Conservation (phyloP, 2,888 invertebrate genomes). For the Ichneumon xanthorius region DNA sequence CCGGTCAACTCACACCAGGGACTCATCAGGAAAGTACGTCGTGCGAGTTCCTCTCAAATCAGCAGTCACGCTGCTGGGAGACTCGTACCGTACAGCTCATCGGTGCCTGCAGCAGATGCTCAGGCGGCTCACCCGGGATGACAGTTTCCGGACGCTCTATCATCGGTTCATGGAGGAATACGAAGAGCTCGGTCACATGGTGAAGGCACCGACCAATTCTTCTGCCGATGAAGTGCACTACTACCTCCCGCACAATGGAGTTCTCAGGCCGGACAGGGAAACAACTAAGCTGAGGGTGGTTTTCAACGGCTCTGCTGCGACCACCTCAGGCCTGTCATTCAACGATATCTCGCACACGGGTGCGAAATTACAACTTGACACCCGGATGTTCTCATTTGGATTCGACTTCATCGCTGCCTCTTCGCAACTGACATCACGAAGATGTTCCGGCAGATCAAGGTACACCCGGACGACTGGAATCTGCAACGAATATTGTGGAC, state of each 20-base stretch:
- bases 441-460: no score
- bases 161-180: slow-evolving; percentile 12
- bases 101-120: slow-evolving; percentile 27
- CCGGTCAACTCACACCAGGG: no score
- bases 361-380: no score
- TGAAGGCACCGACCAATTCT: no score
- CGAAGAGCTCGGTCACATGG: no score
- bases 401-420: no score
- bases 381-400: no score
- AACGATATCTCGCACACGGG: neutral
- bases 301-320: slow-evolving; percentile 7
- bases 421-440: no score
- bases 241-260: slow-evolving; percentile 10
- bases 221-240: neutral
- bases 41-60: neutral
- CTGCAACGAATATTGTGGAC: no score
- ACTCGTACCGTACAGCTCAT: slow-evolving; percentile 10
- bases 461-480: no score
- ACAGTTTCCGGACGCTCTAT: neutral
- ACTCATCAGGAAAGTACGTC: no score
- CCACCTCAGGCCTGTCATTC: neutral
- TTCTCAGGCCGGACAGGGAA: neutral
- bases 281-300: slow-evolving; percentile 20
- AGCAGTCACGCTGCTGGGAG: no score
- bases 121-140: neutral